A percentile compares a stretch with the other conserved stretches of the same genome.
Conservation (phyloP, 2,797 vertebrate species). For the Schizothorax lantsangensis region DNA sequence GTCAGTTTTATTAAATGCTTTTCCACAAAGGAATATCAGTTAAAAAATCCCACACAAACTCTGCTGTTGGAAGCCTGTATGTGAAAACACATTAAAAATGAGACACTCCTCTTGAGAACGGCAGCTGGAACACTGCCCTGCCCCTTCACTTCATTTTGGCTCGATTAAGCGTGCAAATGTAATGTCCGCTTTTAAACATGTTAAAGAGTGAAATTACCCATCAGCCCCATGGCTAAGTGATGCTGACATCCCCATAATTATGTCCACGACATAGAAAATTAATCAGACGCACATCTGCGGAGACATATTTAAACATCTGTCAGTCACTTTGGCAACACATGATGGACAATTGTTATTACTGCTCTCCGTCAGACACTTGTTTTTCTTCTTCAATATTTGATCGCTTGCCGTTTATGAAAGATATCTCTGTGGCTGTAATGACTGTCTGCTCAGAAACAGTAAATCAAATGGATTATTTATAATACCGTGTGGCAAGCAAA, state of each 20-base stretch:
- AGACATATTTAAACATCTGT: constrained; percentile 66
- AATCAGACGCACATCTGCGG: constrained; percentile 64
- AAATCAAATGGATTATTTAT: constrained; percentile 54
- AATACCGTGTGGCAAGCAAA: constrained; percentile 45
- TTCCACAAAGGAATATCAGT: constrained; percentile 73
- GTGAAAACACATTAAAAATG: constrained; percentile 37
- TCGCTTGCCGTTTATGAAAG: constrained; percentile 33
- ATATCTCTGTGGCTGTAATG: constrained; percentile 40
- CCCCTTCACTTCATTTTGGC: constrained; percentile 38
- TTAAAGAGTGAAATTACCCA: constrained; percentile 80
- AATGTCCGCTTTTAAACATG: constrained; percentile 72
- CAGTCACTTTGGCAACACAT: constrained; percentile 63
- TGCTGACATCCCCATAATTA: constrained; percentile 80
- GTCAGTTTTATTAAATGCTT: constrained; percentile 76
- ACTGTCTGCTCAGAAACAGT: constrained; percentile 24
- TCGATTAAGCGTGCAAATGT: constrained; percentile 62
- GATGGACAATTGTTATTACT: constrained; percentile 59
- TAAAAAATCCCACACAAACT: constrained; percentile 73
- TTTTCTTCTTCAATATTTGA: constrained; percentile 52
- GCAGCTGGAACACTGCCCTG: constrained; percentile 43
- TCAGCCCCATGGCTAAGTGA: constrained; percentile 76
- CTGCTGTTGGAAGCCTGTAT: constrained; percentile 71
- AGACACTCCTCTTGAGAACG: constrained; percentile 45
- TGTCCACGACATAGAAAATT: constrained; percentile 66
- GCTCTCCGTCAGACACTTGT: constrained; percentile 26